Evolutionary conservation across 2,113 vertebrate species (phyloP), one percentile per base, ranked within the genome.

Genomic region (Alosa alosa): DNA sequence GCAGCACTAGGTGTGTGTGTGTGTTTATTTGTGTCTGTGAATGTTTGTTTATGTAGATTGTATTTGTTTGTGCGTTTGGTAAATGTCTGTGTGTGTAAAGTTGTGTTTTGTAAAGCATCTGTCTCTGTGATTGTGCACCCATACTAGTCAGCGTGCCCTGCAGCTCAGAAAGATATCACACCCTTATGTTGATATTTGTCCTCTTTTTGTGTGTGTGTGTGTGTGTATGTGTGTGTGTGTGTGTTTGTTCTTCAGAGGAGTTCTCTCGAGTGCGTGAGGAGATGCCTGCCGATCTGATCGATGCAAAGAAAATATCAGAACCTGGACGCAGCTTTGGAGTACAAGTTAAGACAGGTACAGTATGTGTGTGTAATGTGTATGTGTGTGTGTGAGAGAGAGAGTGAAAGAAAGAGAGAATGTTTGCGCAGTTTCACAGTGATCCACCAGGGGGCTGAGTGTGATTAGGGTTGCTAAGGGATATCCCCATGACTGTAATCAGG

Each of bases 201-300:
- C 41, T 44, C 8, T 49, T 49, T n/a, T n/a, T n/a, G n/a, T n/a
- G n/a, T n/a, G n/a, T n/a, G n/a, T n/a, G n/a, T n/a, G n/a, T 47
- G 46, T 47, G 46, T 47, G 0, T 82, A 52, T 82, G 39, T 57
- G 52, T 55, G 55, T 15, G 36, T n/a, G 82, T 45, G 39, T 15
- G 2, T 20, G 49, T 41, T 41, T 52, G 57, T 86, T 90, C 88
- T 49, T 75, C 89, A 99, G 98, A 99, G 97, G 98, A 99, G 75
- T 99, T 99, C 84, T 99, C 97, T 41, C 93, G 94, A 6, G 97
- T 97, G 20, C 94, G 97, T 47, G 98, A 99, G 78, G 97, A 98
- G 82, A 96, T 96, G 0, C 94, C 94, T 0, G 93, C 96, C 87
- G 96, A 97, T 87, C 91, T 97, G 4, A 95, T 97, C 1, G 96